phyloP scores from a whole-genome alignment of 1,140 invertebrate genomes.

The Drosophila mojavensis region DNA sequence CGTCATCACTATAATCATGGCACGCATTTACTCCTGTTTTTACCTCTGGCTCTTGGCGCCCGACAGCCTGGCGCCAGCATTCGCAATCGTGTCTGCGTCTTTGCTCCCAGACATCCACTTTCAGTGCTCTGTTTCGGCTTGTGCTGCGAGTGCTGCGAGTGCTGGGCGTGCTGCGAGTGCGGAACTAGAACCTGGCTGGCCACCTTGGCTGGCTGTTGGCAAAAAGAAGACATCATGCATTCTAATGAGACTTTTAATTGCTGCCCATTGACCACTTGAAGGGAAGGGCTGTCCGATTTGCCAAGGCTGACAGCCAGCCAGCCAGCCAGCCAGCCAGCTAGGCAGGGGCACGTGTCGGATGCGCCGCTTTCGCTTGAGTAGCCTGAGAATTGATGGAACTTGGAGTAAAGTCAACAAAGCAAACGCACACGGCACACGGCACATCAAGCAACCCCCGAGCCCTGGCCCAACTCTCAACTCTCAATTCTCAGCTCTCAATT shows the following conservation, averaged over 20 bases:
- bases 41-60: conserved; percentile 83
- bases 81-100: conserved; percentile 21
- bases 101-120: conserved; percentile 61
- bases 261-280: conserved; percentile 77
- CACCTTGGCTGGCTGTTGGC: conserved; percentile 12
- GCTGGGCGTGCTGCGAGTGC: conserved; percentile 5
- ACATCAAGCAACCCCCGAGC: background rate
- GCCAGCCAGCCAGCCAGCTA: background rate
- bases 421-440: conserved; percentile 17
- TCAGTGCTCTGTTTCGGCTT: conserved; percentile 49
- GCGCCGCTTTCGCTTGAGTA: conserved; percentile 67
- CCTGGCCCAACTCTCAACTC: too few species aligned
- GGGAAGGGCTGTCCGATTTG: conserved; percentile 55
- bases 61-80: conserved; percentile 72
- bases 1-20: conserved; percentile 84
- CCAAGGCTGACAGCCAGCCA: conserved; percentile 23
- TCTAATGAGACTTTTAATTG: conserved; percentile 81
- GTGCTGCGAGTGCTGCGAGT: conserved; percentile 11
- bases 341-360: conserved; percentile 69
- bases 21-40: conserved; percentile 84
- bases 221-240: conserved; percentile 68
- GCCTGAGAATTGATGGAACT: conserved; percentile 67
- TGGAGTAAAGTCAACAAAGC: conserved; percentile 41
- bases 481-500: too few species aligned
- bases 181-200: conserved; percentile 29